phyloP scores from a whole-genome alignment of 2,797 vertebrate species.

The Eremophila alpestris region DNA sequence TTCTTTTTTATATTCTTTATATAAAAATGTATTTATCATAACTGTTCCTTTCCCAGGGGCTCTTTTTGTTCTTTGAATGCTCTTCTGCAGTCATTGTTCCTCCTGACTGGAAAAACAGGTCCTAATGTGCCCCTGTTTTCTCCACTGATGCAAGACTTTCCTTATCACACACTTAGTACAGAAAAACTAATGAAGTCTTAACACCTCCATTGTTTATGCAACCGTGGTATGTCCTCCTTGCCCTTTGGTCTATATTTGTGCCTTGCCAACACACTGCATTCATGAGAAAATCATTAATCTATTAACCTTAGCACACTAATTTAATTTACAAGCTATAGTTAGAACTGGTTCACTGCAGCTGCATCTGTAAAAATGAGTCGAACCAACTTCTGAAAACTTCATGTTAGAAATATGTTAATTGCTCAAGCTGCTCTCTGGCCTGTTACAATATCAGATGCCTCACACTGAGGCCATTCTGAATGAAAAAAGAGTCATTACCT shows the following conservation, averaged over 20 bases:
- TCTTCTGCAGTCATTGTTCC: background rate
- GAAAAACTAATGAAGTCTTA: constrained; percentile 10
- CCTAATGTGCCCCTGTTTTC: background rate
- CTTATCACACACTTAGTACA: background rate
- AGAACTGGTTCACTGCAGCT: constrained; percentile 36
- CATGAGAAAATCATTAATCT: constrained; percentile 67
- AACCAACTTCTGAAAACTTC: constrained; percentile 38
- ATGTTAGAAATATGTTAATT: constrained; percentile 42
- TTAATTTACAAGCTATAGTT: constrained; percentile 56
- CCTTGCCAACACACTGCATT: constrained; percentile 33
- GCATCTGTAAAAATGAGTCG: background rate
- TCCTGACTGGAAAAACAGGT: background rate
- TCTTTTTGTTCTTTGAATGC: background rate
- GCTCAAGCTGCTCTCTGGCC: constrained; percentile 14
- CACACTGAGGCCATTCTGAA: background rate
- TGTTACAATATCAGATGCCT: background rate
- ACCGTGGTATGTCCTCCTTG: background rate
- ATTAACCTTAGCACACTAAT: constrained; percentile 45
- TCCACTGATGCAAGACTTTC: background rate
- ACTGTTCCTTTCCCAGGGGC: background rate
- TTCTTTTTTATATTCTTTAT: background rate
- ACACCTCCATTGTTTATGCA: constrained; percentile 37
- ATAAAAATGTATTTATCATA: background rate
- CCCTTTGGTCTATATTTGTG: constrained; percentile 50
- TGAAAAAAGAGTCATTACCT: background rate